Evolutionary conservation across 2,888 invertebrate species (phyloP).

Genomic region (Cylindroiulus punctatus): DNA sequence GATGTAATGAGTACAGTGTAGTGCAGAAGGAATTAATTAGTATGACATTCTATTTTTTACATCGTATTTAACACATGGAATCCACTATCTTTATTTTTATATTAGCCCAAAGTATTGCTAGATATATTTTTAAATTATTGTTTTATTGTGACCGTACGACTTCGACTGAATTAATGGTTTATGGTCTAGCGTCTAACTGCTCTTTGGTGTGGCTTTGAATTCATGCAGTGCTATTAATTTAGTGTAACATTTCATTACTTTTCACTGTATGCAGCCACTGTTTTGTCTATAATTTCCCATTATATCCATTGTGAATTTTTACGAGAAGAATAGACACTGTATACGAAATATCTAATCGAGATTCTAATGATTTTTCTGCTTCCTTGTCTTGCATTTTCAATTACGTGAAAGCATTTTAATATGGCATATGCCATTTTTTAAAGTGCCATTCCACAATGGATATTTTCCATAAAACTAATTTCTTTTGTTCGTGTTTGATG

Average conservation of each 20-base stretch:
- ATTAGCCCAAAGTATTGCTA: not conserved
- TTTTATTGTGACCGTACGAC: not conserved
- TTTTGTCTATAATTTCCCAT: not conserved
- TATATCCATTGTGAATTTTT: not conserved
- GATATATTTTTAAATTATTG: not conserved
- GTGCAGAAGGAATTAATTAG: not conserved
- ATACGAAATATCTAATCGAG: not conserved
- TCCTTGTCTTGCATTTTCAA: conserved; percentile 11
- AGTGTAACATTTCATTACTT: not conserved
- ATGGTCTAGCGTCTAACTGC: not conserved
- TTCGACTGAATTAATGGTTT: not conserved
- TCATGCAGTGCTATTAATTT: conserved; percentile 36
- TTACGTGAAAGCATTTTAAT: conserved; percentile 47
- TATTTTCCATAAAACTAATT: not conserved
- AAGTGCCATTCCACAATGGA: not conserved
- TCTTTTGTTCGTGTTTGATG: conserved; percentile 14
- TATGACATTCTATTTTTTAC: not conserved
- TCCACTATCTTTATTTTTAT: not conserved
- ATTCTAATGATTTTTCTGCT: conserved; percentile 20
- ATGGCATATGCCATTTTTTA: conserved; percentile 21
- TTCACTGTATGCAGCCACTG: not conserved
- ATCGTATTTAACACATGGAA: not conserved
- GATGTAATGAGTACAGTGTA: not conserved
- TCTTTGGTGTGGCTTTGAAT: not conserved
- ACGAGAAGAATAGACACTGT: not conserved